Evolutionary conservation across 2,113 vertebrate genomes (phyloP).

Genomic region (Arothron firmamentum): DNA sequence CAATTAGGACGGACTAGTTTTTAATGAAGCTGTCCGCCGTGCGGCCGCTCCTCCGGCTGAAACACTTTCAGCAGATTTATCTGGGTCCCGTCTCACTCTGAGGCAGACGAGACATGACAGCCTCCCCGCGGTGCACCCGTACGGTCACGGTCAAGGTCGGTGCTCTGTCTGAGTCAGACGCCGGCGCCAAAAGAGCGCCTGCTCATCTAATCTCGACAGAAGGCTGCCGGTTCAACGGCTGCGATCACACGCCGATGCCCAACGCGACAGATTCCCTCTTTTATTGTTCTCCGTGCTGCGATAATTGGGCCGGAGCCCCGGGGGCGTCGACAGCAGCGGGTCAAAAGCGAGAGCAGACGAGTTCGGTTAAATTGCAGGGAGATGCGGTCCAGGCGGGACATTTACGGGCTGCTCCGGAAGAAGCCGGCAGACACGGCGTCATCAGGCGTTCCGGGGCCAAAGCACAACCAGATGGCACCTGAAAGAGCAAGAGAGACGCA

Average conservation of each 20-base stretch:
- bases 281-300: no score
- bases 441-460: constrained; percentile 14
- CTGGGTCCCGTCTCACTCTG: constrained; percentile 40
- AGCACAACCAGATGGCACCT: constrained; percentile 37
- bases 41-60: constrained; percentile 12
- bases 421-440: constrained; percentile 13
- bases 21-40: constrained; percentile 16
- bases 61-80: constrained; percentile 42
- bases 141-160: constrained; percentile 36
- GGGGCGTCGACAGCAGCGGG: no score
- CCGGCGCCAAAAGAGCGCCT: no score
- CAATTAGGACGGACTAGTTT: constrained; percentile 36
- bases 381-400: no score
- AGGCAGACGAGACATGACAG: constrained; percentile 41
- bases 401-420: background rate
- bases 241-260: background rate
- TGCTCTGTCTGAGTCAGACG: background rate
- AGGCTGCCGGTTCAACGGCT: constrained; percentile 34
- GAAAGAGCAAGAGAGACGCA: constrained; percentile 40
- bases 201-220: no score
- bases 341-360: no score
- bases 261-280: no score
- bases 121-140: constrained; percentile 37
- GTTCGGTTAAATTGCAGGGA: no score
- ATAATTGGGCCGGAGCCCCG: no score